Evolutionary conservation across 2,113 vertebrate genomes (phyloP), one percentile per base, ranked within the genome.

Genomic region (Ochotona curzoniae): DNA sequence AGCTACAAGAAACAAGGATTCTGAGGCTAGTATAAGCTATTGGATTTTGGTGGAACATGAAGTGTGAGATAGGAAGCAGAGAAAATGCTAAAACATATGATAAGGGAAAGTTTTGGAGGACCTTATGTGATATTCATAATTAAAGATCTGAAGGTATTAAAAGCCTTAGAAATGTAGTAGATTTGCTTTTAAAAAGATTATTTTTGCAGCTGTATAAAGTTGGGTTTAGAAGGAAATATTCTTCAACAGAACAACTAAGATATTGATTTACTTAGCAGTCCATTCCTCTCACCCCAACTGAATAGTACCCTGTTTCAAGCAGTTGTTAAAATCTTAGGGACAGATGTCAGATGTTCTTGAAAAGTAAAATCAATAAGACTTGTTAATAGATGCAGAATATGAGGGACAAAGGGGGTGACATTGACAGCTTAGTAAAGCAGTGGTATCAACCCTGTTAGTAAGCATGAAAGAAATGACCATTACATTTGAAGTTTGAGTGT

Each of bases 401-500:
- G 35, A 84, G 47, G 35, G 26, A 80, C 30, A 89, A 85, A 51
- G 25, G 18, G 21, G 75, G 70, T 86, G 61, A 60, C 14, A 69
- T 23, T 60, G 60, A 38, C 13, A 74, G 23, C 67, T 28, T 20
- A 30, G 30, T 90, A 86, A 73, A 86, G 47, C 57, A 13, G 30
- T 67, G 25, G 74, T 23, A 73, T 73, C 32, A n/a, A 4, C 25
- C 71, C 26, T 86, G 74, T 67, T 60, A 74, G 49, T 67, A 25
- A 30, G 49, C 9, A 1, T 74, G 67, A 86, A 66, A 85, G 57
- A 94, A 18, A 66, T n/a, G 10, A 23, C 23, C 69, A 82, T 89
- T 89, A 75, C 32, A 78, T 93, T 92, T 89, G 85, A 69, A 92
- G 85, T 81, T 92, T 88, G 69, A 86, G 74, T 49, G 7, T n/a